Evolutionary conservation across 1,140 invertebrate genomes (phyloP).

Genomic region (Psilanteris sp.): DNA sequence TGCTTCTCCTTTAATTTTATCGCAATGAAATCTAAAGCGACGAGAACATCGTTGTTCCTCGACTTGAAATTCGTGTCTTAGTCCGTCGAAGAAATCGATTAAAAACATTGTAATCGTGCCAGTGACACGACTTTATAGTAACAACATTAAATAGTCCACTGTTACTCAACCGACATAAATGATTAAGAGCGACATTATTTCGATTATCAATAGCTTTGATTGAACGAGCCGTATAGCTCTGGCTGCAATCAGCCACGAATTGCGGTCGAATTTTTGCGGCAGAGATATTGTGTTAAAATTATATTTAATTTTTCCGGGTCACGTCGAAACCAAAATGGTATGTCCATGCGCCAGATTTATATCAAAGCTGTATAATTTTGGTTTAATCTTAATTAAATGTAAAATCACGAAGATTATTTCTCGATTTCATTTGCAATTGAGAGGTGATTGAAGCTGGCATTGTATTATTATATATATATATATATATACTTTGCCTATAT

Average conservation of each 20-base stretch:
- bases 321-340: neutral
- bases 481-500: too few relatives aligned
- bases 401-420: too few relatives aligned
- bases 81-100: neutral
- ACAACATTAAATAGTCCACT: slow-evolving; percentile 1
- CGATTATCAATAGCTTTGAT: slow-evolving; percentile 18
- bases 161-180: slow-evolving; percentile 5
- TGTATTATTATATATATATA: too few relatives aligned
- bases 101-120: neutral
- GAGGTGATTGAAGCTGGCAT: too few relatives aligned
- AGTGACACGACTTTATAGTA: neutral
- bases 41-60: slow-evolving; percentile 6
- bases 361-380: too few relatives aligned
- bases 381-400: slow-evolving; percentile 2
- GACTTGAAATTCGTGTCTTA: slow-evolving; percentile 5
- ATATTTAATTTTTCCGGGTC: slow-evolving; percentile 6
- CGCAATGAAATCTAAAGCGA: slow-evolving; percentile 5
- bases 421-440: too few relatives aligned
- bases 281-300: slow-evolving; percentile 1
- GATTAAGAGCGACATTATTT: slow-evolving; percentile 17
- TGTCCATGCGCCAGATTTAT: too few relatives aligned
- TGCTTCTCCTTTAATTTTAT: too few relatives aligned
- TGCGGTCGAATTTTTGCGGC: slow-evolving; percentile 4
- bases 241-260: neutral
- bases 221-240: slow-evolving; percentile 9